Percentiles rank a stretch among this genome's conserved stretches.
Evolutionary conservation across 1,140 invertebrate species (phyloP).

Genomic region (Scylla paramamosain): DNA sequence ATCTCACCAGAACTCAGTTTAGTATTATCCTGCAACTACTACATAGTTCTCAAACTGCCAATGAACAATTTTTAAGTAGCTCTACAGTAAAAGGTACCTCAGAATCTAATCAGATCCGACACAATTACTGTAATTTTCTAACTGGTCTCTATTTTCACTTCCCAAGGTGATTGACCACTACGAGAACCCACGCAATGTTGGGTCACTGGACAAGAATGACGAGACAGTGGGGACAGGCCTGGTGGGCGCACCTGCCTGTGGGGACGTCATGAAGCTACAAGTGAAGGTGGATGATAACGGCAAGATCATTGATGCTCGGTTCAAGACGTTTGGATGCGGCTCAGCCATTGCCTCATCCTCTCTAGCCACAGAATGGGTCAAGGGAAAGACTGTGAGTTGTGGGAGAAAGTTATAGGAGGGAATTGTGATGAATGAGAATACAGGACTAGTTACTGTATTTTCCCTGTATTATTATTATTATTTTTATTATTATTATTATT

Average conservation of each 20-base stretch:
- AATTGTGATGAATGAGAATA: background rate
- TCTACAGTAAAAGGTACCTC: too few species aligned
- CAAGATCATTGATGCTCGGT: conserved; percentile 99
- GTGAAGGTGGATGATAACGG: conserved; percentile 97
- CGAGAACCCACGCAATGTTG: conserved; percentile 99
- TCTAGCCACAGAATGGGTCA: conserved; percentile 99
- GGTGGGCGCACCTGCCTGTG: conserved; percentile 99
- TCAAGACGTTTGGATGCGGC: conserved; percentile 99
- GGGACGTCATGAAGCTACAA: conserved; percentile 99
- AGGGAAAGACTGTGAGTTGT: conserved; percentile 93
- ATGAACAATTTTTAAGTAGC: too few species aligned
- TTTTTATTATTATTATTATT: too few species aligned
- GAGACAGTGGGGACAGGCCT: conserved; percentile 97
- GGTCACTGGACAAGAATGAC: conserved; percentile 97
- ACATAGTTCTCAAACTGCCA: too few species aligned
- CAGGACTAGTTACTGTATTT: background rate
- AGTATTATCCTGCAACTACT: too few species aligned
- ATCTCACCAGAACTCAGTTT: too few species aligned
- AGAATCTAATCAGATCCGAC: too few species aligned
- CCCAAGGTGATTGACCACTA: conserved; percentile 98
- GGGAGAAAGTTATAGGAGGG: background rate
- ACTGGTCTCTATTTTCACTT: too few species aligned
- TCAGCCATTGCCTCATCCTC: conserved; percentile 99
- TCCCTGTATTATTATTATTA: background rate
- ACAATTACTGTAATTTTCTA: too few species aligned